Conservation (phyloP, 2,888 invertebrate genomes). For the Eupithecia dodoneata region DNA sequence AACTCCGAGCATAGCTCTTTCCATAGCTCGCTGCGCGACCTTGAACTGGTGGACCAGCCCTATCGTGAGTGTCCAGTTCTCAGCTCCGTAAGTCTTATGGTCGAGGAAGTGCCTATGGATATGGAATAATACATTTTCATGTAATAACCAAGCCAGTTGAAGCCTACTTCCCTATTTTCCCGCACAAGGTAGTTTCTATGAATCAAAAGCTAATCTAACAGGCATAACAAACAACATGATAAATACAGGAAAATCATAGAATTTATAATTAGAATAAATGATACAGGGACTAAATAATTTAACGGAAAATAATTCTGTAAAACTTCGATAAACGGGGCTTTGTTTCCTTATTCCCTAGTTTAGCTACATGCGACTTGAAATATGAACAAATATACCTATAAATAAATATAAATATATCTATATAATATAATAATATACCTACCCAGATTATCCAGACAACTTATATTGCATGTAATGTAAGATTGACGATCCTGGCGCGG, state of each 20-base stretch:
- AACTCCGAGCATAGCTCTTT: too few relatives aligned
- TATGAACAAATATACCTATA: neutral
- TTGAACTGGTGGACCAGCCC: too few relatives aligned
- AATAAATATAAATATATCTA: too few relatives aligned
- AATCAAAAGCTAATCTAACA: slow-evolving; percentile 39
- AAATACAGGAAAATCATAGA: slow-evolving; percentile 56
- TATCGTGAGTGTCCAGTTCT: too few relatives aligned
- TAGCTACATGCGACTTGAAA: neutral
- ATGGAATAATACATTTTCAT: neutral
- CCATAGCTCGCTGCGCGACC: too few relatives aligned
- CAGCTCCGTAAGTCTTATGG: too few relatives aligned
- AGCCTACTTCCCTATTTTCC: neutral
- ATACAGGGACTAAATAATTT: slow-evolving; percentile 51
- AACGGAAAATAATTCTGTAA: slow-evolving; percentile 56
- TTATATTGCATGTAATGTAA: too few relatives aligned
- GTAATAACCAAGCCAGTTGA: neutral
- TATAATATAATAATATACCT: too few relatives aligned
- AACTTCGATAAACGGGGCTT: slow-evolving; percentile 49
- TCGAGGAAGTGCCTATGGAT: neutral
- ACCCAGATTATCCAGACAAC: too few relatives aligned
- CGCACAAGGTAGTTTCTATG: slow-evolving; percentile 27
- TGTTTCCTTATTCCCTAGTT: slow-evolving; percentile 49
- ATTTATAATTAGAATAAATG: slow-evolving; percentile 55
- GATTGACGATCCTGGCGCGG: too few relatives aligned
- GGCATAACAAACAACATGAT: slow-evolving; percentile 49